Evolutionary conservation across 1,140 invertebrate genomes (phyloP), one percentile per base, ranked within the genome.

Genomic region (Drosophila lacertosa): DNA sequence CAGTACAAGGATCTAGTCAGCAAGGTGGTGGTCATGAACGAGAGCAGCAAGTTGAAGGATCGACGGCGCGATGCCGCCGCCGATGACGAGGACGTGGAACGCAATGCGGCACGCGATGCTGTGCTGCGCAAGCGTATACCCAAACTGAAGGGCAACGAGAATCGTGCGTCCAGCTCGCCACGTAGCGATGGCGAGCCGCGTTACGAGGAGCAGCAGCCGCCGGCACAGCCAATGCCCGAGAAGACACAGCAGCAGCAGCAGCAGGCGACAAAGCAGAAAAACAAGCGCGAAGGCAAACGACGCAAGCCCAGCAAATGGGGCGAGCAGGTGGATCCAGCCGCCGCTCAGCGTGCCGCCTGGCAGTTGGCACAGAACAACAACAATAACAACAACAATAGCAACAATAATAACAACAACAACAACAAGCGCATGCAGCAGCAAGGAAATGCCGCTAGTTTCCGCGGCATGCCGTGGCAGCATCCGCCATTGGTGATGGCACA

Each of bases 1-100:
- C 95, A 97, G 77, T 97, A 97, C 82, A 95, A 96, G 67, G 93
- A 95, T 5, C 89, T 98, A 3, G 94, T 96, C 71, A 95, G 96
- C 82, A 95, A 96, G 84, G 94, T 96, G 1, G 91, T 96, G 37
- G 93, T 95, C 68, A 93, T 97, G 65, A 96, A 96, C 70, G 95
- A 97, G 72, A 94, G 94, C 13, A 94, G 96, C 60, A 96, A 97
- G 89, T 86, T 96, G 4, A 93, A 95, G 66, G 95, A 96, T 35
- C 94, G 96, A 75, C 93, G 95, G 20, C 94, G 94, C 24, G 95
- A 96, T 45, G 45, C 71, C 18, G 39, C 53, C 6, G 44, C 40
- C 11, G 63, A 65, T 45, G 44, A 63, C 2, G 67, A 67, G 5
- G 77, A 74, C 40, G 2, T 70, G 24, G 82, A 90, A 42, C 63